Percentiles rank a stretch among this genome's conserved stretches.
Conservation (phyloP, 2,797 vertebrate genomes). For the Siniperca undulata region DNA sequence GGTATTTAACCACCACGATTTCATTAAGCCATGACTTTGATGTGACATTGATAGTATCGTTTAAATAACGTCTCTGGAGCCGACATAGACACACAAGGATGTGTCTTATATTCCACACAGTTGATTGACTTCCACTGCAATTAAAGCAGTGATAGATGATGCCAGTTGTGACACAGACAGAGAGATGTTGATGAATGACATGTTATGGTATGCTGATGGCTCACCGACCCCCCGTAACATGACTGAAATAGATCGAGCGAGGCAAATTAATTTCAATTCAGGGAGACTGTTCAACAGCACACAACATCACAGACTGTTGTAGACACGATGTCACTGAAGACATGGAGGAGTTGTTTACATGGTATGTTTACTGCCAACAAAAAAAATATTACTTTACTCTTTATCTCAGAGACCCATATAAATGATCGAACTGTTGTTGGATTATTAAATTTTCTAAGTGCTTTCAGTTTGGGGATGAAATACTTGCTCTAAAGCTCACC, state of each 20-base stretch:
- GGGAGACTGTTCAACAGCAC: neutral
- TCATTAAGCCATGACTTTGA: slow-evolving; percentile 62
- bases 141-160: slow-evolving; percentile 45
- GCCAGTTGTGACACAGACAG: neutral
- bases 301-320: neutral
- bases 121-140: slow-evolving; percentile 45
- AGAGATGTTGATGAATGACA: slow-evolving; percentile 51
- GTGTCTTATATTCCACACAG: neutral
- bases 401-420: neutral
- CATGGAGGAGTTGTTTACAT: neutral
- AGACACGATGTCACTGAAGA: neutral
- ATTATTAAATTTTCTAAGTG: neutral
- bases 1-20: slow-evolving; percentile 28
- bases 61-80: slow-evolving; percentile 24
- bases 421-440: neutral
- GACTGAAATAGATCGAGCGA: slow-evolving; percentile 16
- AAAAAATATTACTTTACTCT: neutral
- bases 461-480: neutral
- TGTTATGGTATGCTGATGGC: slow-evolving; percentile 29
- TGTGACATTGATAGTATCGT: slow-evolving; percentile 59
- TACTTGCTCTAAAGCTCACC: neutral
- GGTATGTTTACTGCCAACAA: neutral
- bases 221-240: neutral
- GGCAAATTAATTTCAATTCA: slow-evolving; percentile 17
- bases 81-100: slow-evolving; percentile 17